phyloP scores from a whole-genome alignment of 2,113 vertebrate genomes.

The Mustela lutreola region DNA sequence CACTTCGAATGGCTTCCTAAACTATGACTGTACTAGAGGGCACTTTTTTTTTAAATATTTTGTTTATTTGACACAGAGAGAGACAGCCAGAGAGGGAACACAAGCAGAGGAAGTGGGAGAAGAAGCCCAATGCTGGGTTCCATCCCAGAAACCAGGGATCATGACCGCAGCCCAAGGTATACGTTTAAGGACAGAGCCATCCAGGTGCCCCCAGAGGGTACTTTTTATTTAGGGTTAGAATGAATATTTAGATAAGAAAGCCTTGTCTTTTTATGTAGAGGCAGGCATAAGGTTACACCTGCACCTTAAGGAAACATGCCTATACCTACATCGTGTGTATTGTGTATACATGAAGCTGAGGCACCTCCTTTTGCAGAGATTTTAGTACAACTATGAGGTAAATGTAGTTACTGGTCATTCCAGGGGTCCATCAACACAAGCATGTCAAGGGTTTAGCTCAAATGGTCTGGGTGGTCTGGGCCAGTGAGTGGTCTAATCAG shows the following conservation, averaged over 20 bases:
- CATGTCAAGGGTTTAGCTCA: neutral
- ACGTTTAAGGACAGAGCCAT: too few relatives aligned
- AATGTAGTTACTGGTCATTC: neutral
- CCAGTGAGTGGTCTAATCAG: neutral
- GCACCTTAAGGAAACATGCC: neutral
- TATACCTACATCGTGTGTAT: neutral
- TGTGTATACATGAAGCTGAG: neutral
- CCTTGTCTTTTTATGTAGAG: neutral
- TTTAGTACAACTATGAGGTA: neutral
- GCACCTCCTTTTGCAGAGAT: neutral
- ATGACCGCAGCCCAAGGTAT: too few relatives aligned
- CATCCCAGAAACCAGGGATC: too few relatives aligned
- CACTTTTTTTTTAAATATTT: too few relatives aligned
- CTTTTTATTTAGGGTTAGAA: neutral
- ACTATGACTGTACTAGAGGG: neutral
- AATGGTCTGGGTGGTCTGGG: neutral
- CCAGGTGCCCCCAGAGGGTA: neutral
- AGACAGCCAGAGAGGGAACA: too few relatives aligned
- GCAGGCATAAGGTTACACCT: neutral
- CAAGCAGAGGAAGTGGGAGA: too few relatives aligned
- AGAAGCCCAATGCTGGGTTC: too few relatives aligned
- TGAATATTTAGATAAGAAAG: neutral
- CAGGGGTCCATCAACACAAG: neutral
- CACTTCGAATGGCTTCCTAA: neutral
- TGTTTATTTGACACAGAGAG: too few relatives aligned